Evolutionary conservation across 1,140 invertebrate species (phyloP).

Genomic region (Aphaenogaster ashmeadi): DNA sequence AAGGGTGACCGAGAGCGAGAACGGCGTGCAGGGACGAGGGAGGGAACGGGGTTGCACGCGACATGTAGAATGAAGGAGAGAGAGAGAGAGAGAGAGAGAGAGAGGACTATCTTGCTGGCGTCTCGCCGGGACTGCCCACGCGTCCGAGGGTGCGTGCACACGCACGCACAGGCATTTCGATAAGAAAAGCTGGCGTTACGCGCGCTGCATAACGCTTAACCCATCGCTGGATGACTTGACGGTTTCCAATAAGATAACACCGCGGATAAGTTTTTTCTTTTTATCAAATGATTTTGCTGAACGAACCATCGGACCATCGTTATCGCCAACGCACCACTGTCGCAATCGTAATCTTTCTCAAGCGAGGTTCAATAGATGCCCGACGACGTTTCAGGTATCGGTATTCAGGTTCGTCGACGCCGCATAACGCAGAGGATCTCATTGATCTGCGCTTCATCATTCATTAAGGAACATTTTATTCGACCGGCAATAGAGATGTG

Average conservation of each 20-base stretch:
- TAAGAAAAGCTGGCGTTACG: slow-evolving; percentile 34
- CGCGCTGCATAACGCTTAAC: slow-evolving; percentile 4
- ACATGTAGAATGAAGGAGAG: not conserved
- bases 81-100: slow-evolving; percentile 21
- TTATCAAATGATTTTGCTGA: not conserved
- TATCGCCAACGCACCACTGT: not conserved
- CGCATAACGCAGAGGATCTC: not conserved
- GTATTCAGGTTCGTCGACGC: not conserved
- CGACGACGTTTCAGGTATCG: not conserved
- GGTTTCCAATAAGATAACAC: slow-evolving; percentile 4
- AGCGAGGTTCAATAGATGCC: not conserved
- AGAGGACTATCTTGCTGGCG: slow-evolving; percentile 66
- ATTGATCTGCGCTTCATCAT: not conserved
- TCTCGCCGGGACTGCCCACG: slow-evolving; percentile 76
- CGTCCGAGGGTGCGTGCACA: slow-evolving; percentile 70
- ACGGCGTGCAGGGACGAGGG: slow-evolving; percentile 13
- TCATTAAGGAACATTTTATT: not conserved
- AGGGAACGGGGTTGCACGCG: slow-evolving; percentile 38
- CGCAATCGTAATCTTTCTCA: not conserved
- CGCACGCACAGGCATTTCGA: slow-evolving; percentile 67
- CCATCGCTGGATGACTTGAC: not conserved
- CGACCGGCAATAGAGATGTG: not conserved
- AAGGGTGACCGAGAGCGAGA: slow-evolving; percentile 56
- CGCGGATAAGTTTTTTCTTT: not conserved
- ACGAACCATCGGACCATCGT: not conserved